Percentiles rank a stretch among this genome's conserved stretches.
Evolutionary conservation across 2,797 vertebrate genomes (phyloP).

Genomic region (Rhadinocentrus ornatus): DNA sequence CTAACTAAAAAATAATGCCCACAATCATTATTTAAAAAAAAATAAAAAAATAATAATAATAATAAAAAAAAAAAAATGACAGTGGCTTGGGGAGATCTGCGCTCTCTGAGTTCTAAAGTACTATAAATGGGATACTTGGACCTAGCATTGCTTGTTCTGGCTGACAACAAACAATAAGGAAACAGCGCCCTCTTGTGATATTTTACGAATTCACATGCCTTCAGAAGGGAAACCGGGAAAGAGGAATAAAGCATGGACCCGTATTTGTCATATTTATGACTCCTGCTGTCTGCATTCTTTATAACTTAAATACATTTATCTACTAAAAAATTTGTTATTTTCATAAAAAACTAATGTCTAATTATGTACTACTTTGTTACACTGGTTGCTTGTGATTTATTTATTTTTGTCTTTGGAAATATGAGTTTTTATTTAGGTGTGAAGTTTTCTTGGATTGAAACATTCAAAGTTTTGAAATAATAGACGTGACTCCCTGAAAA

Average conservation of each 20-base stretch:
- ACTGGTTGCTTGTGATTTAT: background rate
- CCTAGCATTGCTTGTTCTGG: constrained; percentile 4
- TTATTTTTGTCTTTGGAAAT: background rate
- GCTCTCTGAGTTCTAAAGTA: too few species aligned
- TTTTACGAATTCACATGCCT: background rate
- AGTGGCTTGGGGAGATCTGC: too few species aligned
- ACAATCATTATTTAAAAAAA: too few species aligned
- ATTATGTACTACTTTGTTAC: background rate
- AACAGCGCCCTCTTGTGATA: constrained; percentile 60
- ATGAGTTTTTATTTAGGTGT: background rate
- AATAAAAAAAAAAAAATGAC: too few species aligned
- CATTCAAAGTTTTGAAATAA: background rate
- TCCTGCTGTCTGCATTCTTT: background rate
- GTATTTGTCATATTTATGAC: background rate
- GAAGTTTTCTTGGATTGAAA: background rate
- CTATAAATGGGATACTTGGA: constrained; percentile 8
- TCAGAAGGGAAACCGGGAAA: background rate
- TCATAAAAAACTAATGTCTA: background rate
- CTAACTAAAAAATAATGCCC: too few species aligned
- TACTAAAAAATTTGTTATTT: background rate
- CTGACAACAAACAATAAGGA: background rate
- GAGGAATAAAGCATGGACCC: background rate
- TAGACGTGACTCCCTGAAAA: background rate
- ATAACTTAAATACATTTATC: background rate
- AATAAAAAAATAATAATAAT: too few species aligned